phyloP scores from a whole-genome alignment of 1,140 invertebrate genomes.

The Platorchestia sp. region DNA sequence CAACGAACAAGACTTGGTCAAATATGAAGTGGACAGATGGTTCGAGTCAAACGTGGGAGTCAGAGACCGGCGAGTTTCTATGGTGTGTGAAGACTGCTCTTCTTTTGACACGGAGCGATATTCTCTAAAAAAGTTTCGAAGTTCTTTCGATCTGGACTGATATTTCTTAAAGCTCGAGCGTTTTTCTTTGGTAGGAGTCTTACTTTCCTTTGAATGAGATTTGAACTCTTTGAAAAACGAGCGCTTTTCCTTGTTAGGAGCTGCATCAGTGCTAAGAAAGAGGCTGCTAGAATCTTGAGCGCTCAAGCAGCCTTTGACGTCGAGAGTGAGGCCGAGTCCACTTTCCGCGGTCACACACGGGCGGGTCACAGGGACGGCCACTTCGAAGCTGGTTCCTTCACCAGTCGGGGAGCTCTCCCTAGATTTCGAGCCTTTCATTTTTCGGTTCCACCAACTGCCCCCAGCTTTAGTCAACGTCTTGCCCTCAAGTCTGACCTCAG shows the following conservation, averaged over 20 bases:
- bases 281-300: neutral
- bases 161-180: constrained; percentile 13
- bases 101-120: constrained; percentile 39
- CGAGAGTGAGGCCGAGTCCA: neutral
- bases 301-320: neutral
- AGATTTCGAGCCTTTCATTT: constrained; percentile 60
- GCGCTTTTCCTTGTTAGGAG: neutral
- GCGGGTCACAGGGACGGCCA: neutral
- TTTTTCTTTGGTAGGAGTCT: constrained; percentile 44
- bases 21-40: constrained; percentile 45
- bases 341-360: neutral
- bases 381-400: constrained; percentile 56
- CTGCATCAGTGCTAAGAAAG: neutral
- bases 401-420: constrained; percentile 60
- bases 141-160: constrained; percentile 35
- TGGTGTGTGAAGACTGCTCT: neutral
- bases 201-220: constrained; percentile 32
- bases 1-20: constrained; percentile 28
- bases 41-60: constrained; percentile 58
- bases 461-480: neutral
- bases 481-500: constrained; percentile 23
- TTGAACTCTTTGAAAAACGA: constrained; percentile 46
- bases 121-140: constrained; percentile 39
- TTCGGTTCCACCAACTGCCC: constrained; percentile 63
- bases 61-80: constrained; percentile 32